These are phyloP conservation scores for Hirtodrosophila duncani DNA, from an alignment of 2,888 invertebrate genomes.

Conservation along the genomic window DNA sequence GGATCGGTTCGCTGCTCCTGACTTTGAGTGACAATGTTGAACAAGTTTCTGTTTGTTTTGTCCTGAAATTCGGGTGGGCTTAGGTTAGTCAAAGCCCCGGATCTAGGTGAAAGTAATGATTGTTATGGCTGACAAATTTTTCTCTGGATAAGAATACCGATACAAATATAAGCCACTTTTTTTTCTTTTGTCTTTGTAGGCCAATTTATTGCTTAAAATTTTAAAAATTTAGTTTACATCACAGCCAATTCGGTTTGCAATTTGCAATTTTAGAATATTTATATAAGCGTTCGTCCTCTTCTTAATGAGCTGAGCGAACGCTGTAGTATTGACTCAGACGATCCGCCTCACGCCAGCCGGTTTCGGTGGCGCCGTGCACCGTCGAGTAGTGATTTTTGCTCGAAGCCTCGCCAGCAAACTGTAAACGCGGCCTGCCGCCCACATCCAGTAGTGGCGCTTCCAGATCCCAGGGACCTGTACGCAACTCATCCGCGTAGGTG, in stretches of 20 bases:
- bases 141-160: no score
- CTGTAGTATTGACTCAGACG: conserved; percentile 79
- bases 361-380: conserved; percentile 86
- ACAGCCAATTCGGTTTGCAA: no score
- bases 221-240: no score
- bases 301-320: conserved; percentile 14
- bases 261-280: no score
- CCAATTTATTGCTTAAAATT: background rate
- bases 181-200: no score
- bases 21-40: conserved; percentile 45
- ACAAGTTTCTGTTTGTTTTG: conserved; percentile 31
- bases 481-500: conserved; percentile 80
- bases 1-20: conserved; percentile 15
- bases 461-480: conserved; percentile 80
- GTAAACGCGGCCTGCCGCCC: conserved; percentile 79
- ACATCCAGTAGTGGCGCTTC: conserved; percentile 79
- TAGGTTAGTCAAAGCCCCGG: no score
- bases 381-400: conserved; percentile 82
- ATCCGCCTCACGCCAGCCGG: conserved; percentile 86
- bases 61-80: conserved; percentile 17
- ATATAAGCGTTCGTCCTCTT: no score
- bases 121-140: conserved; percentile 34
- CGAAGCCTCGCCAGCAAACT: conserved; percentile 85
- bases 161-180: no score
- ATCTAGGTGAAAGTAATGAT: conserved; percentile 36